Conservation (phyloP, 2,797 vertebrate species). For the Bucorvus abyssinicus region DNA sequence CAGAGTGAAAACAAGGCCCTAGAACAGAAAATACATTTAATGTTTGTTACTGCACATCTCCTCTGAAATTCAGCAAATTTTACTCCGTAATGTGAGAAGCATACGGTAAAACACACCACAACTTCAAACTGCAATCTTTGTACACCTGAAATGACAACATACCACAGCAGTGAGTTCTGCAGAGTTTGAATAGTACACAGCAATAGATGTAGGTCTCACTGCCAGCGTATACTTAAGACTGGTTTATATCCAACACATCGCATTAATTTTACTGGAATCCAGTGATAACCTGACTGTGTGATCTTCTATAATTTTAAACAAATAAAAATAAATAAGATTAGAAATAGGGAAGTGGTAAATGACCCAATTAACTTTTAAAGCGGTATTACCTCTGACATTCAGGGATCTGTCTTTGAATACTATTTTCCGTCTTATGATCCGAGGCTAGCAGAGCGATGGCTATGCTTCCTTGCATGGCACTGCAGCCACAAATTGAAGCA, state of each 20-base stretch:
- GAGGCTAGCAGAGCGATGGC: background rate
- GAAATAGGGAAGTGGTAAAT: background rate
- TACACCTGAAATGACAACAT: background rate
- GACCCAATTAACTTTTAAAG: background rate
- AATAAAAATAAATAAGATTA: background rate
- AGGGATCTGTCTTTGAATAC: background rate
- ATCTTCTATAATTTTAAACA: background rate
- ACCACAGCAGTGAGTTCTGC: background rate
- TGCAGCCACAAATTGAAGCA: background rate
- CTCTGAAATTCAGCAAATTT: background rate
- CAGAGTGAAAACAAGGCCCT: background rate
- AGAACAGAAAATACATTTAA: background rate
- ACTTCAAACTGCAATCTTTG: background rate
- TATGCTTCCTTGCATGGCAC: background rate
- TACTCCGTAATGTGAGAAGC: background rate
- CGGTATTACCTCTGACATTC: background rate
- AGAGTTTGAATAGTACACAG: background rate
- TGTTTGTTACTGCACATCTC: too few relatives aligned
- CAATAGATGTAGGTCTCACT: background rate
- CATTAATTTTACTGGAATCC: background rate
- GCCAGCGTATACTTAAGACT: background rate
- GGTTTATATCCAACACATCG: background rate
- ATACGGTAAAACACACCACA: background rate
- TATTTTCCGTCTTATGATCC: background rate
- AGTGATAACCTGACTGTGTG: background rate